Conservation (phyloP, 2,888 invertebrate species). For the Eupithecia insigniata region DNA sequence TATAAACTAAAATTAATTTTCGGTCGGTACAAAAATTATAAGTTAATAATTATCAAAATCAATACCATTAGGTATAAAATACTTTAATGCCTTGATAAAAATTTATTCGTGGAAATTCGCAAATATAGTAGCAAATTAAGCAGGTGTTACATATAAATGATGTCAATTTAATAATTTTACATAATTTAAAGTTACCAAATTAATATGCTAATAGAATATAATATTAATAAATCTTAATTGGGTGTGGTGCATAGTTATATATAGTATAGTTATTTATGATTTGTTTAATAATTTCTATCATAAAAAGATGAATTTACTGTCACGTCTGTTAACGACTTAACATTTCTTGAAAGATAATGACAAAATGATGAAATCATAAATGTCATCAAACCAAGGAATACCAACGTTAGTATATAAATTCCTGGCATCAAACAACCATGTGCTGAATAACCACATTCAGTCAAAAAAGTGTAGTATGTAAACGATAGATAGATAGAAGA, state of each 20-base stretch:
- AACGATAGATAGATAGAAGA: too few species aligned
- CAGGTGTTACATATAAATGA: conserved; percentile 57
- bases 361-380: not conserved
- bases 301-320: not conserved
- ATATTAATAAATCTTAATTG: conserved; percentile 28
- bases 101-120: not conserved
- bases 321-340: not conserved
- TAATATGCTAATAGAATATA: conserved; percentile 33
- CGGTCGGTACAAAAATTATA: not conserved
- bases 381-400: too few species aligned
- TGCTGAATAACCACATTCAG: not conserved
- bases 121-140: conserved; percentile 43
- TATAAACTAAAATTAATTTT: not conserved
- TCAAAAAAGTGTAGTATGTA: too few species aligned
- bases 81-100: not conserved
- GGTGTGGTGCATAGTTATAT: conserved; percentile 5
- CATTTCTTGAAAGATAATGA: not conserved
- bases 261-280: conserved; percentile 1
- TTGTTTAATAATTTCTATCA: not conserved
- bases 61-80: not conserved
- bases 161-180: conserved; percentile 46
- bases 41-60: not conserved
- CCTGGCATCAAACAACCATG: not conserved
- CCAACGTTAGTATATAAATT: too few species aligned
- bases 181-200: conserved; percentile 33